These are phyloP conservation scores for Zaprionus lachaisei DNA, from an alignment of 1,140 invertebrate species.

Conservation along the genomic window DNA sequence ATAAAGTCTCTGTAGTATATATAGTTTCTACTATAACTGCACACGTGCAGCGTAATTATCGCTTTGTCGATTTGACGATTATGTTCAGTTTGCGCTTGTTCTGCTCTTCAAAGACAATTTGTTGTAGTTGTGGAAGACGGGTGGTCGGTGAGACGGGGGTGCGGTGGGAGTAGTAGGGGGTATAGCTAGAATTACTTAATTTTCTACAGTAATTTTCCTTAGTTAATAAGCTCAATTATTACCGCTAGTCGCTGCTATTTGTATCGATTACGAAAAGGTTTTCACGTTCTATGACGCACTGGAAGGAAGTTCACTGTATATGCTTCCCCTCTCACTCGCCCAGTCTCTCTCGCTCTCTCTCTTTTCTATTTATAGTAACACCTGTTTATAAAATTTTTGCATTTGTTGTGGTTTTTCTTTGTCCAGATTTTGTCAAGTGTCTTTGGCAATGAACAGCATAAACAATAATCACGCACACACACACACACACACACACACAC, in stretches of 20 bases:
- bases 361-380: constrained; percentile 56
- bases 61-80: background rate
- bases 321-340: background rate
- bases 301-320: background rate
- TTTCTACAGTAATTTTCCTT: background rate
- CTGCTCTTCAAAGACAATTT: background rate
- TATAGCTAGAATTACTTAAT: background rate
- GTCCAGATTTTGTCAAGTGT: constrained; percentile 73
- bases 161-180: background rate
- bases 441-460: constrained; percentile 74
- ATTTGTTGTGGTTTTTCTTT: constrained; percentile 56
- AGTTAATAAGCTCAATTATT: background rate
- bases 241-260: background rate
- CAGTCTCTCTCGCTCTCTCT: background rate
- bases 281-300: background rate
- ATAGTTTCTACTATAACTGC: background rate
- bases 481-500: constrained; percentile 18
- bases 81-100: background rate
- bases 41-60: constrained; percentile 5
- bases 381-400: constrained; percentile 54
- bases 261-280: background rate
- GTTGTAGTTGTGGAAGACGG: background rate
- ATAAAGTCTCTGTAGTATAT: background rate
- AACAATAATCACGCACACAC: constrained; percentile 57
- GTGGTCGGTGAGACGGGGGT: background rate